These are phyloP conservation scores for Gnatocerus cornutus DNA, from an alignment of 2,888 invertebrate species.

Conservation along the genomic window DNA sequence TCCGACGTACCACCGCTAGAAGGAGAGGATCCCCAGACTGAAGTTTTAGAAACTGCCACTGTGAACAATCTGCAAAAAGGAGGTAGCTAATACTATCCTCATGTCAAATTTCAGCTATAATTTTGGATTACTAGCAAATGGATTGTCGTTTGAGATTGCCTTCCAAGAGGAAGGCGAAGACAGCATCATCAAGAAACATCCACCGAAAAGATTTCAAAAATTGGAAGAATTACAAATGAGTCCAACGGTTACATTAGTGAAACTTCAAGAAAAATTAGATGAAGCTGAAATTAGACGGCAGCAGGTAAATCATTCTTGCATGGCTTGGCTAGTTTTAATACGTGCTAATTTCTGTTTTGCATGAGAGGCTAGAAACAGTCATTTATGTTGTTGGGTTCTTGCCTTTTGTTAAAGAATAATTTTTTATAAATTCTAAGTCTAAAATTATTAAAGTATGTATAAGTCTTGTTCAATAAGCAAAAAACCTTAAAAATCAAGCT, in stretches of 20 bases:
- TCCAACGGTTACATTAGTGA: slow-evolving; percentile 74
- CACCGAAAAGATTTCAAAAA: slow-evolving; percentile 80
- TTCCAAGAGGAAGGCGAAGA: slow-evolving; percentile 63
- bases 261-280: slow-evolving; percentile 81
- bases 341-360: background rate
- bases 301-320: slow-evolving; percentile 67
- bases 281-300: slow-evolving; percentile 82
- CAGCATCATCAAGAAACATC: slow-evolving; percentile 75
- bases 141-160: slow-evolving; percentile 68
- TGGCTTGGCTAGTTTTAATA: background rate
- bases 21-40: slow-evolving; percentile 65
- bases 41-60: slow-evolving; percentile 61
- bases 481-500: no score
- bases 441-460: no score
- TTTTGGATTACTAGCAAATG: slow-evolving; percentile 60
- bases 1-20: slow-evolving; percentile 63
- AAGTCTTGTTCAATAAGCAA: no score
- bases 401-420: no score
- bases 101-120: no score
- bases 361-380: no score
- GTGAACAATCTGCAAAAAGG: slow-evolving; percentile 66
- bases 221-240: slow-evolving; percentile 78
- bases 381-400: no score
- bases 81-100: slow-evolving; percentile 55
- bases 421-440: no score